These are phyloP conservation scores for Halcyon malimbica DNA, from an alignment of 2,113 vertebrate species.

Conservation along the genomic window DNA sequence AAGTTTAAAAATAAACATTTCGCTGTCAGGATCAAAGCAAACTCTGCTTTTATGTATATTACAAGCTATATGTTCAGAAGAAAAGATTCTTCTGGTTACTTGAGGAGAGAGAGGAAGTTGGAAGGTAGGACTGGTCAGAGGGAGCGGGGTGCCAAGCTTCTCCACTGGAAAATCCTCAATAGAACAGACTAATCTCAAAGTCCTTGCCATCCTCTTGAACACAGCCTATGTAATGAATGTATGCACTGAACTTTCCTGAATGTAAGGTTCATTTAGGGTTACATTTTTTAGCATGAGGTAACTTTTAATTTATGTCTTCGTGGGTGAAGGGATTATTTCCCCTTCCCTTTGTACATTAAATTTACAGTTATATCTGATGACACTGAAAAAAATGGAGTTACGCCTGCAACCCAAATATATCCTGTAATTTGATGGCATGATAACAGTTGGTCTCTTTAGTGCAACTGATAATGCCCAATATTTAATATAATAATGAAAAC, in stretches of 20 bases:
- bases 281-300: not conserved
- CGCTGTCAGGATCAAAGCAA: conserved; percentile 80
- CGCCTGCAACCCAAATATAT: conserved; percentile 50
- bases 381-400: conserved; percentile 47
- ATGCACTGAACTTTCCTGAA: not conserved
- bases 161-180: conserved; percentile 14
- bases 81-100: conserved; percentile 67
- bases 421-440: conserved; percentile 57
- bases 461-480: conserved; percentile 44
- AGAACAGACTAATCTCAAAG: conserved; percentile 29
- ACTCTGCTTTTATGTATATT: conserved; percentile 75
- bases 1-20: conserved; percentile 83
- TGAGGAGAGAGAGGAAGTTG: not conserved
- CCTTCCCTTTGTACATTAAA: conserved; percentile 27
- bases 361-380: conserved; percentile 62
- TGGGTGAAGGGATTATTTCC: conserved; percentile 45
- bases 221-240: not conserved
- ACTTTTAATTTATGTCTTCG: conserved; percentile 21
- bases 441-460: conserved; percentile 39
- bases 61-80: conserved; percentile 64
- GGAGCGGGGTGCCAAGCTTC: not conserved
- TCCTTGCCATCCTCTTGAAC: not conserved
- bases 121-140: not conserved
- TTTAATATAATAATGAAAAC: conserved; percentile 25
- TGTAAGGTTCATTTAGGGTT: conserved; percentile 3